These are phyloP conservation scores for Amphilophus citrinellus DNA, from an alignment of 2,113 vertebrate species.

Conservation along the genomic window DNA sequence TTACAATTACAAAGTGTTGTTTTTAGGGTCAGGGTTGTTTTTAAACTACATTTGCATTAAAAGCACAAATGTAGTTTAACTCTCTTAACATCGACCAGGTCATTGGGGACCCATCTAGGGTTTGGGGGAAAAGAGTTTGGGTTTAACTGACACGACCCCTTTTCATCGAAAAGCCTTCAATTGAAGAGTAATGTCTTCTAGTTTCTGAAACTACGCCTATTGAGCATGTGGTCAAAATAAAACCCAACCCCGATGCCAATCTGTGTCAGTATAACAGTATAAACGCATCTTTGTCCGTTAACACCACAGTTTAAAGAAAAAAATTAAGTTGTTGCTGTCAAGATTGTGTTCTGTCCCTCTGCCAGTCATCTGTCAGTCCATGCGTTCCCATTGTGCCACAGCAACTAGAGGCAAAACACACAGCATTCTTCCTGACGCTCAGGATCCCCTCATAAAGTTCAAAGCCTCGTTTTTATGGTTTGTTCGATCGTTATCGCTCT, in stretches of 20 bases:
- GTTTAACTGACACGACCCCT: no score
- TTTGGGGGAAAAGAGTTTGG: no score
- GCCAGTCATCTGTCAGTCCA: neutral
- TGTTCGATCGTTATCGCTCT: slow-evolving; percentile 48
- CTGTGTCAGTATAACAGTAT: no score
- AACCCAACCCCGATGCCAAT: no score
- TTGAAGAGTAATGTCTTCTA: no score
- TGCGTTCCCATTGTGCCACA: neutral
- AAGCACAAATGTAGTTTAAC: neutral
- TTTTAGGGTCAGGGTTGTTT: neutral
- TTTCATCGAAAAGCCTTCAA: no score
- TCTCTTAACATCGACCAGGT: no score
- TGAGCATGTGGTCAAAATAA: no score
- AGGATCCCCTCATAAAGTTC: slow-evolving; percentile 48
- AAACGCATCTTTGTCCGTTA: neutral
- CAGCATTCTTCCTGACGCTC: slow-evolving; percentile 19
- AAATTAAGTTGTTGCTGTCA: neutral
- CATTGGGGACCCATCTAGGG: neutral
- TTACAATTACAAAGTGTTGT: no score
- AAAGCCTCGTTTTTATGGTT: slow-evolving; percentile 61
- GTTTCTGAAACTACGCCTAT: no score
- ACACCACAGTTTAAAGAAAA: neutral
- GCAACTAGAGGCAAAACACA: slow-evolving; percentile 13
- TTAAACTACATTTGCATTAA: neutral
- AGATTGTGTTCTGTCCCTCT: neutral